These are phyloP conservation scores for Catharus ustulatus DNA, from an alignment of 2,797 vertebrate species.

Conservation along the genomic window DNA sequence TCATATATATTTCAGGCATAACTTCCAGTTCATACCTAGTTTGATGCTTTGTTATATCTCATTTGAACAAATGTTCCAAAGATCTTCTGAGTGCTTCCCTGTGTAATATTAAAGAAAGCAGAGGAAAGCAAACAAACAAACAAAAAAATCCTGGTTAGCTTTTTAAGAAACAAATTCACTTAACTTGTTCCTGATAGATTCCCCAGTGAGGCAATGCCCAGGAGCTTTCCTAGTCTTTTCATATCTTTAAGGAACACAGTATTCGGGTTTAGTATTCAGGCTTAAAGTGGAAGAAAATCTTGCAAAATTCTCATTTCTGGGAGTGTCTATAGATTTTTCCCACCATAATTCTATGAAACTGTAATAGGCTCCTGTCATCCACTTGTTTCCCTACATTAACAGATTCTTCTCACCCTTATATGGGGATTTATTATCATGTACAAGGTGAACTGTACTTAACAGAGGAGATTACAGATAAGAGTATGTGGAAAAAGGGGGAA, in stretches of 20 bases:
- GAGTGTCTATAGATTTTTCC: not conserved
- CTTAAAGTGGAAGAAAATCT: not conserved
- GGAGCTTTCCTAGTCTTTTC: not conserved
- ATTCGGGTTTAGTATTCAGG: not conserved
- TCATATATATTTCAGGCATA: not conserved
- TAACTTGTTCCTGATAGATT: not conserved
- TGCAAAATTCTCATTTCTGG: not conserved
- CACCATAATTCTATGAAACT: not conserved
- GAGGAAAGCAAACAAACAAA: not conserved
- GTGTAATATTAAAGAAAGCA: not conserved
- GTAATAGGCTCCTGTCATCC: not conserved
- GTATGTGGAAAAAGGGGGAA: not conserved
- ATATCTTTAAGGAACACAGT: not conserved
- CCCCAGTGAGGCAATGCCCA: not conserved
- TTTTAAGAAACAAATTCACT: slow-evolving; percentile 14
- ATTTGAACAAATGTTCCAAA: not conserved
- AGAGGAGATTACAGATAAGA: not conserved
- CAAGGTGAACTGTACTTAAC: not conserved
- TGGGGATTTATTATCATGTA: not conserved
- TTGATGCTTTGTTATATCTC: not conserved
- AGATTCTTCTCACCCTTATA: not conserved
- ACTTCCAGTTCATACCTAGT: not conserved
- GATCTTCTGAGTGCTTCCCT: not conserved
- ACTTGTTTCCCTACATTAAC: not conserved
- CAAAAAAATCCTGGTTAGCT: not conserved